phyloP scores from a whole-genome alignment of 2,888 invertebrate species.

The Gryllus longicercus region DNA sequence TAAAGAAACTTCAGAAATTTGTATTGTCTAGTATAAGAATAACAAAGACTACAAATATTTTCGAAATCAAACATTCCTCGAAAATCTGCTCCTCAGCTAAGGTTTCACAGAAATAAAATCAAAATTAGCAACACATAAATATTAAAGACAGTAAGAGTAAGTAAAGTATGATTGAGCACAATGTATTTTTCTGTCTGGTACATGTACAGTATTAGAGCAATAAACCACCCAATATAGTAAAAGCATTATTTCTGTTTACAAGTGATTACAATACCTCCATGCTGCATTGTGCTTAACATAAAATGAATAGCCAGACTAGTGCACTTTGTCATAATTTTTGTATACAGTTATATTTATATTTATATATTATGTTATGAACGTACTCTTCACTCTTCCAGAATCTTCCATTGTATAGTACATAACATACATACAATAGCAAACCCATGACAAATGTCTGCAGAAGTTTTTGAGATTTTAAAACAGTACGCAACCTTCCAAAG shows the following conservation, averaged over 20 bases:
- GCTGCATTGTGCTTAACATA: not conserved
- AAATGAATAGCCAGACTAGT: not conserved
- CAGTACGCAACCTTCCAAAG: not conserved
- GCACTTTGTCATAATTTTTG: no score
- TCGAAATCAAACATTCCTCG: constrained; percentile 11
- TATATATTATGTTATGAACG: not conserved
- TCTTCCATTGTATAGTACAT: not conserved
- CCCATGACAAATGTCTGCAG: not conserved
- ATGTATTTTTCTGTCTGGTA: not conserved
- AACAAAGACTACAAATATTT: not conserved
- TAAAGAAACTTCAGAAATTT: not conserved
- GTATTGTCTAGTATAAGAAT: not conserved
- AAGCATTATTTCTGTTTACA: not conserved
- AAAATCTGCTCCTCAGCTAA: not conserved
- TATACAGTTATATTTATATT: not conserved
- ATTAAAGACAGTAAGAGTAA: not conserved
- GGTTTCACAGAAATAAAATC: not conserved
- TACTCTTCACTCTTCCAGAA: not conserved
- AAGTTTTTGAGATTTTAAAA: not conserved
- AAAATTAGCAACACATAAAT: no score
- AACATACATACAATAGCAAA: not conserved
- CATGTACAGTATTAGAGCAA: not conserved
- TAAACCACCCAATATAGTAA: not conserved
- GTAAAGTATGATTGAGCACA: not conserved
- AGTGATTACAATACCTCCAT: constrained; percentile 5